These are phyloP conservation scores for Channa maculata DNA, from an alignment of 2,113 vertebrate genomes.

Conservation along the genomic window DNA sequence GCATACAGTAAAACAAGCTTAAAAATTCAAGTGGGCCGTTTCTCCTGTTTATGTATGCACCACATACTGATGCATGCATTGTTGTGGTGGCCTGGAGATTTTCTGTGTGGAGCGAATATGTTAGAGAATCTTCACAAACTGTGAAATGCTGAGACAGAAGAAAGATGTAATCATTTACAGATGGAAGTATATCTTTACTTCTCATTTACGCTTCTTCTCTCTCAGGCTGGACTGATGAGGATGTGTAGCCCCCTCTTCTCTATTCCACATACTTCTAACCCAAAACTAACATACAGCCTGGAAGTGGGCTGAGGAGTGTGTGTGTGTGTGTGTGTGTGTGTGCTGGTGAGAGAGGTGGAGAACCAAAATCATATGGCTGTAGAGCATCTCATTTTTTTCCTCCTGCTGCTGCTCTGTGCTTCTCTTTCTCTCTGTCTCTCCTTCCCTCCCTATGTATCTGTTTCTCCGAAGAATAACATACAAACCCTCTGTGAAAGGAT, in stretches of 20 bases:
- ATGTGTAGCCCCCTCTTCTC: slow-evolving; percentile 37
- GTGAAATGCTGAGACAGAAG: slow-evolving; percentile 64
- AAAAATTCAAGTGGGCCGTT: slow-evolving; percentile 47
- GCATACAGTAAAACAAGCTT: slow-evolving; percentile 19
- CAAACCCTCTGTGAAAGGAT: slow-evolving; percentile 82
- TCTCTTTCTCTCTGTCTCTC: slow-evolving; percentile 55
- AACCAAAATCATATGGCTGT: slow-evolving; percentile 65
- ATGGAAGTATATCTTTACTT: slow-evolving; percentile 73
- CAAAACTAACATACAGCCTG: slow-evolving; percentile 80
- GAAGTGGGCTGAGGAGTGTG: slow-evolving; percentile 65
- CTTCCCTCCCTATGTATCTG: slow-evolving; percentile 70
- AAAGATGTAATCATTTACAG: slow-evolving; percentile 75
- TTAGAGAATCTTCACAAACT: slow-evolving; percentile 62
- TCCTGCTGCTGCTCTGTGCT: slow-evolving; percentile 49
- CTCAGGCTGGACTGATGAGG: slow-evolving; percentile 57
- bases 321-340: slow-evolving; percentile 11
- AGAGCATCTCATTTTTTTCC: slow-evolving; percentile 52
- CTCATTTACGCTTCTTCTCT: slow-evolving; percentile 60
- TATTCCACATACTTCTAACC: slow-evolving; percentile 61
- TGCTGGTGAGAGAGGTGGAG: slow-evolving; percentile 29
- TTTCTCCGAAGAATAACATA: slow-evolving; percentile 82
- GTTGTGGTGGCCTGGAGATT: slow-evolving; percentile 51
- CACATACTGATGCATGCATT: slow-evolving; percentile 37
- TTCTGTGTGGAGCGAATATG: slow-evolving; percentile 44
- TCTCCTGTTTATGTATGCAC: slow-evolving; percentile 30